A percentile compares a stretch with the other conserved stretches of the same genome.
Conservation (phyloP, 2,888 invertebrate species). For the Masnerella sp. region DNA sequence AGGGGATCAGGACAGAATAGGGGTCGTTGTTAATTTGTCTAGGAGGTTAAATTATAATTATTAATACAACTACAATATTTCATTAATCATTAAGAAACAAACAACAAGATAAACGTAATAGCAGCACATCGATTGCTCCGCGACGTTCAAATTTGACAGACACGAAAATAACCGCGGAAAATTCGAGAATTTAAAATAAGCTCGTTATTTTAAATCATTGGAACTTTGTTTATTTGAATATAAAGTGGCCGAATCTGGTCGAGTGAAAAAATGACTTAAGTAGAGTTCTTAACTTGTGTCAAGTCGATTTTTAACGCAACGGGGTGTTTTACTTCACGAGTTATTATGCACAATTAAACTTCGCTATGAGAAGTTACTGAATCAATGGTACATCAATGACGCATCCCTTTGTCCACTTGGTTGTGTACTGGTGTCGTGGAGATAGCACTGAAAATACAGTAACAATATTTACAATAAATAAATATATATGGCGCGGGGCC, state of each 20-base stretch:
- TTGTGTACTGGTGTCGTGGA: slow-evolving; percentile 24
- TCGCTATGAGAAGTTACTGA: background rate
- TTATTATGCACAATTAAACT: slow-evolving; percentile 33
- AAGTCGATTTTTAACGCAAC: slow-evolving; percentile 31
- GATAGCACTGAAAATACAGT: slow-evolving; percentile 8
- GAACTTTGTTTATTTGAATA: slow-evolving; percentile 17
- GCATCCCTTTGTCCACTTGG: background rate
- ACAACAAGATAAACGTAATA: slow-evolving; percentile 58
- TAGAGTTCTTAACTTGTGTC: slow-evolving; percentile 15
- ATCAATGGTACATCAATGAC: too few relatives aligned
- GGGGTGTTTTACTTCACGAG: slow-evolving; percentile 2
- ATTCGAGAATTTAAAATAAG: slow-evolving; percentile 8
- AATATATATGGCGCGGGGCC: slow-evolving; percentile 5
- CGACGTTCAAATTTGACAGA: background rate
- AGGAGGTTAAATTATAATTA: slow-evolving; percentile 58
- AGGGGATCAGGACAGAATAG: background rate
- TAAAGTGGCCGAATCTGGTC: slow-evolving; percentile 1
- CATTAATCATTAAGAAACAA: slow-evolving; percentile 52
- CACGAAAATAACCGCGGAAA: background rate
- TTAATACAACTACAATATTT: slow-evolving; percentile 55
- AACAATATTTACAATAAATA: slow-evolving; percentile 41
- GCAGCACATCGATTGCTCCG: slow-evolving; percentile 43
- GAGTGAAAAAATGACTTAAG: slow-evolving; percentile 34
- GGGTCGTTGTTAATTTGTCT: slow-evolving; percentile 51
- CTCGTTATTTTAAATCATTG: slow-evolving; percentile 10